phyloP scores from a whole-genome alignment of 2,113 vertebrate genomes.

The Paramormyrops kingsleyae region DNA sequence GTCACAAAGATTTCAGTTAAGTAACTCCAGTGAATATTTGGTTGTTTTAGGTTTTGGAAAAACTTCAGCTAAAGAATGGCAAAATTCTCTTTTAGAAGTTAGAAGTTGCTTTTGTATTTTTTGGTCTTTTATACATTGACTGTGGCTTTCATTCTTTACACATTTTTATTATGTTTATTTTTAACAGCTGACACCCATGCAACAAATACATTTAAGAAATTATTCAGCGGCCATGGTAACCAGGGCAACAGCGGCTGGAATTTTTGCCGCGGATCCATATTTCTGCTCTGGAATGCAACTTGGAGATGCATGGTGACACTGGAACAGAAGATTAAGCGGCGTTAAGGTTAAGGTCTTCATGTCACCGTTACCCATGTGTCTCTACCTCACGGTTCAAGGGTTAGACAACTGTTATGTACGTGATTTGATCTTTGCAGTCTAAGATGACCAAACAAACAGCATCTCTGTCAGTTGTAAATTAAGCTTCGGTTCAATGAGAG shows the following conservation, averaged over 20 bases:
- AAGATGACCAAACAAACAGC: not conserved
- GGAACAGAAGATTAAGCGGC: not conserved
- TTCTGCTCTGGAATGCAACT: not conserved
- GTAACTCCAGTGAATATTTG: not conserved
- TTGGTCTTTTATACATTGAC: not conserved
- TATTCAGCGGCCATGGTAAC: conserved; percentile 8
- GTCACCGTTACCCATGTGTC: not conserved
- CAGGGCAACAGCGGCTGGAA: not conserved
- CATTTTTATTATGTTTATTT: not conserved
- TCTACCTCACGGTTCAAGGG: not conserved
- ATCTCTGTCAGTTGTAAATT: not conserved
- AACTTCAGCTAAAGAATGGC: not conserved
- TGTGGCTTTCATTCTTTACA: not conserved
- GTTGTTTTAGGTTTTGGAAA: not conserved
- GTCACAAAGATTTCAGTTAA: not conserved
- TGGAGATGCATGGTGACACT: not conserved
- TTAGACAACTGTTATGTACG: not conserved
- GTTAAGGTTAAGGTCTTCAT: not conserved
- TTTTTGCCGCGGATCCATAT: not conserved
- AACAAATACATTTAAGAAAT: not conserved
- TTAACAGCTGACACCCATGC: not conserved
- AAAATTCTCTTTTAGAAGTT: not conserved
- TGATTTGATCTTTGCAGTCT: not conserved
- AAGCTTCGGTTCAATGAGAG: not conserved
- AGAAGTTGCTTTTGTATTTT: not conserved